Evolutionary conservation across 1,140 invertebrate species (phyloP).

Genomic region (Cotesia glomerata): DNA sequence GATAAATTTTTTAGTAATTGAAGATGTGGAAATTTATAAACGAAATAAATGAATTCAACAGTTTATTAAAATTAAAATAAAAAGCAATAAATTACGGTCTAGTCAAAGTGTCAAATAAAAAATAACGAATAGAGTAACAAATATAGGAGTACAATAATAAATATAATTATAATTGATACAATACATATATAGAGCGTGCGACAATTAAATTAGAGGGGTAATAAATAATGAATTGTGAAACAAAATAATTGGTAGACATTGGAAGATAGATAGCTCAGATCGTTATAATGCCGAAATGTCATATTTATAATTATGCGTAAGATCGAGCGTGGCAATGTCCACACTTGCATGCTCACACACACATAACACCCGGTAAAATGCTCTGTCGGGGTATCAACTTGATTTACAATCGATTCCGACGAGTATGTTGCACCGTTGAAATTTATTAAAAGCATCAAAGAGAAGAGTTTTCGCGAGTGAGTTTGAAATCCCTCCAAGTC

Average conservation of each 20-base stretch:
- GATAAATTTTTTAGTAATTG: too few relatives aligned
- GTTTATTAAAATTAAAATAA: too few relatives aligned
- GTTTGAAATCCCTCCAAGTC: conserved; percentile 35
- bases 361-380: too few relatives aligned
- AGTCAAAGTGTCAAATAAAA: too few relatives aligned
- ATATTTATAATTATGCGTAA: conserved; percentile 37
- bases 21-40: too few relatives aligned
- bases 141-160: too few relatives aligned
- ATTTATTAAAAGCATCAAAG: conserved; percentile 41
- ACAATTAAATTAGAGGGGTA: too few relatives aligned
- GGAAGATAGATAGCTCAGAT: conserved; percentile 19
- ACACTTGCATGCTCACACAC: not conserved
- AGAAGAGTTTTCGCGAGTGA: conserved; percentile 19
- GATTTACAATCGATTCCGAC: conserved; percentile 38
- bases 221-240: not conserved
- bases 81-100: too few relatives aligned
- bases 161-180: too few relatives aligned
- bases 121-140: too few relatives aligned
- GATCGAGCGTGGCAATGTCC: conserved; percentile 19
- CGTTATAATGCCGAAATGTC: conserved; percentile 32
- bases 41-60: too few relatives aligned
- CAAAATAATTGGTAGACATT: conserved; percentile 14
- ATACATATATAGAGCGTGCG: too few relatives aligned
- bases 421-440: conserved; percentile 36
- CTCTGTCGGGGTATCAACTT: conserved; percentile 26